Conservation (phyloP, 1,140 invertebrate genomes). For the Cydia splendana region DNA sequence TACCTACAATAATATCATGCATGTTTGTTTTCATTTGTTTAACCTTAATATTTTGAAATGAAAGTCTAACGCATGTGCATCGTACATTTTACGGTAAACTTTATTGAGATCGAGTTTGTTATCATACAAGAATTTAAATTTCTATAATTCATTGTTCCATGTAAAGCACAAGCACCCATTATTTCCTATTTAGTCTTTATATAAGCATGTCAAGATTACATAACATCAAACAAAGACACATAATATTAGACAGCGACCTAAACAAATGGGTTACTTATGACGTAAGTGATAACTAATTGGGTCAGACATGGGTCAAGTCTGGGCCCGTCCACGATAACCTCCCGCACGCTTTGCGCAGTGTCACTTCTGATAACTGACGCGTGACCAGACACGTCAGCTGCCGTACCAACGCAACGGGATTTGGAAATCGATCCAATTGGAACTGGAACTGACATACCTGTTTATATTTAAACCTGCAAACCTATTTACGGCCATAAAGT, state of each 20-base stretch:
- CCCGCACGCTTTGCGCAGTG: constrained; percentile 51
- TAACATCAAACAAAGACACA: constrained; percentile 50
- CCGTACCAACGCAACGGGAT: constrained; percentile 53
- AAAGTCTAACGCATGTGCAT: no score
- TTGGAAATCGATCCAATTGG: neutral
- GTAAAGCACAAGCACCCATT: neutral
- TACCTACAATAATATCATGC: no score
- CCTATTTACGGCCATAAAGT: no score
- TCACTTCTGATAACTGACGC: constrained; percentile 28
- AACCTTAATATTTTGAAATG: no score
- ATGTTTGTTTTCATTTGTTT: no score
- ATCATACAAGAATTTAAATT: no score
- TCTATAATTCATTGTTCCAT: neutral
- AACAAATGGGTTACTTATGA: constrained; percentile 34
- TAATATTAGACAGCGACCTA: constrained; percentile 34
- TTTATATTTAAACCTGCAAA: no score
- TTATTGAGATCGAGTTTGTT: no score
- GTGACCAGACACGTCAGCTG: constrained; percentile 15
- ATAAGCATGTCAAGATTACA: constrained; percentile 30
- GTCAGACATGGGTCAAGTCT: constrained; percentile 63
- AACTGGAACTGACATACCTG: no score
- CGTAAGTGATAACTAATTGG: constrained; percentile 62
- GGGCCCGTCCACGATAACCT: constrained; percentile 59
- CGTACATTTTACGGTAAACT: no score
- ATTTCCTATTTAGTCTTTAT: constrained; percentile 22